These are phyloP conservation scores for Protophormia terraenovae DNA, from an alignment of 2,888 invertebrate species.

Conservation along the genomic window DNA sequence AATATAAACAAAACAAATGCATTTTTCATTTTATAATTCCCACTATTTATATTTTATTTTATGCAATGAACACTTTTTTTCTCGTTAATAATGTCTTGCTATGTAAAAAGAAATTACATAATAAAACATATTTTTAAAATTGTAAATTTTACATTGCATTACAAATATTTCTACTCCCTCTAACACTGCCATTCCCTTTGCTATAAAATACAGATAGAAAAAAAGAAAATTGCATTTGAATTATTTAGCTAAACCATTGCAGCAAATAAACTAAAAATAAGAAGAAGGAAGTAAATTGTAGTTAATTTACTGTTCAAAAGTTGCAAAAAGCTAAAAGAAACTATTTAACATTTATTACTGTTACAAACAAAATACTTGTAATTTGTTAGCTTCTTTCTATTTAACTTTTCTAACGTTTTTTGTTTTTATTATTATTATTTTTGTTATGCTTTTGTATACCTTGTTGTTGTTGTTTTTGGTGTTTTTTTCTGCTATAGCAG, in stretches of 20 bases:
- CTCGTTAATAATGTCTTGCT: slow-evolving; percentile 26
- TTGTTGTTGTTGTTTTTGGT: not conserved
- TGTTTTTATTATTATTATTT: too few relatives aligned
- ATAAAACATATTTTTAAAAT: slow-evolving; percentile 52
- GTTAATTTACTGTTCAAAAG: slow-evolving; percentile 57
- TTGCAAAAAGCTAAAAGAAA: slow-evolving; percentile 52
- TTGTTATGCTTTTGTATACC: not conserved
- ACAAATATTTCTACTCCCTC: slow-evolving; percentile 51
- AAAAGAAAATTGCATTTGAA: slow-evolving; percentile 39
- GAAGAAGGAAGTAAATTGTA: slow-evolving; percentile 63
- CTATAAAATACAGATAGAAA: not conserved
- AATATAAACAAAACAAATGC: slow-evolving; percentile 47
- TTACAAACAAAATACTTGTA: slow-evolving; percentile 62
- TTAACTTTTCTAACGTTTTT: slow-evolving; percentile 13
- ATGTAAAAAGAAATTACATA: slow-evolving; percentile 43
- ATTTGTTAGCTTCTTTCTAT: slow-evolving; percentile 40
- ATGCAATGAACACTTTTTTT: slow-evolving; percentile 33
- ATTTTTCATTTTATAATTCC: slow-evolving; percentile 52
- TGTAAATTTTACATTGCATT: slow-evolving; percentile 32
- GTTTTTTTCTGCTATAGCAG: not conserved
- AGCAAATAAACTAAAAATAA: slow-evolving; percentile 3
- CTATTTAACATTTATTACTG: slow-evolving; percentile 67
- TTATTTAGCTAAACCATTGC: slow-evolving; percentile 29
- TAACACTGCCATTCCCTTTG: not conserved
- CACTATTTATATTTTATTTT: slow-evolving; percentile 20